Percentiles rank a stretch among this genome's conserved stretches.
These are phyloP conservation scores for Scomber scombrus DNA, from an alignment of 2,113 vertebrate genomes.

Conservation along the genomic window DNA sequence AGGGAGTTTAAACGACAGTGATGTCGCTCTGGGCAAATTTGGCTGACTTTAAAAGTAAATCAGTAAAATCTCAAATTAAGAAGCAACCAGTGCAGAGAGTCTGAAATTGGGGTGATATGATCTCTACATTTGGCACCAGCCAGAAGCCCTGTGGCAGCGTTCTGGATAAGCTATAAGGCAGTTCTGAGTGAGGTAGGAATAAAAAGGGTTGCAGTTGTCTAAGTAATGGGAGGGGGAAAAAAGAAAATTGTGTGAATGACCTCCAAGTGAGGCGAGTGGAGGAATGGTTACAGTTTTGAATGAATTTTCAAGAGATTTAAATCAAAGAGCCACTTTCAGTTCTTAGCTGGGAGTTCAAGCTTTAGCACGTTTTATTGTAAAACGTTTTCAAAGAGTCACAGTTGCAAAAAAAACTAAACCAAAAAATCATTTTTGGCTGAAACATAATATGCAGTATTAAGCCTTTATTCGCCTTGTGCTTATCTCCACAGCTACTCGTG, in stretches of 20 bases:
- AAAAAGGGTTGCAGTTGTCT: slow-evolving; percentile 4
- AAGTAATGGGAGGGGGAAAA: neutral
- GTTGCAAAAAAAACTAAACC: neutral
- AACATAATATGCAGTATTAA: neutral
- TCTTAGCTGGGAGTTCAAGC: slow-evolving; percentile 9
- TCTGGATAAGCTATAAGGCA: neutral
- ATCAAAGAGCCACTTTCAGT: neutral
- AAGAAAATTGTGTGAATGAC: slow-evolving; percentile 12
- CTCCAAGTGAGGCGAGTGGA: neutral
- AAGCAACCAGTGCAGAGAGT: slow-evolving; percentile 8
- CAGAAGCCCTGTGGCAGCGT: neutral
- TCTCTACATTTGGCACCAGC: slow-evolving; percentile 14
- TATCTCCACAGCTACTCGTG: slow-evolving; percentile 81
- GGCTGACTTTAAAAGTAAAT: slow-evolving; percentile 12
- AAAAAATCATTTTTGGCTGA: neutral
- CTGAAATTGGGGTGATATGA: slow-evolving; percentile 16
- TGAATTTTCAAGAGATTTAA: slow-evolving; percentile 15
- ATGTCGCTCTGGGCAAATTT: neutral
- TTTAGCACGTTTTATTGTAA: neutral
- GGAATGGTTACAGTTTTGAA: slow-evolving; percentile 14
- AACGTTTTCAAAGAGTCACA: neutral
- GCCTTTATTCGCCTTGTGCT: slow-evolving; percentile 42
- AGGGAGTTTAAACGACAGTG: neutral
- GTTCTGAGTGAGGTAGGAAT: neutral
- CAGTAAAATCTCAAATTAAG: slow-evolving; percentile 19